These are phyloP conservation scores for Chrysolina oricalcia DNA, from an alignment of 2,888 invertebrate species.

Conservation along the genomic window DNA sequence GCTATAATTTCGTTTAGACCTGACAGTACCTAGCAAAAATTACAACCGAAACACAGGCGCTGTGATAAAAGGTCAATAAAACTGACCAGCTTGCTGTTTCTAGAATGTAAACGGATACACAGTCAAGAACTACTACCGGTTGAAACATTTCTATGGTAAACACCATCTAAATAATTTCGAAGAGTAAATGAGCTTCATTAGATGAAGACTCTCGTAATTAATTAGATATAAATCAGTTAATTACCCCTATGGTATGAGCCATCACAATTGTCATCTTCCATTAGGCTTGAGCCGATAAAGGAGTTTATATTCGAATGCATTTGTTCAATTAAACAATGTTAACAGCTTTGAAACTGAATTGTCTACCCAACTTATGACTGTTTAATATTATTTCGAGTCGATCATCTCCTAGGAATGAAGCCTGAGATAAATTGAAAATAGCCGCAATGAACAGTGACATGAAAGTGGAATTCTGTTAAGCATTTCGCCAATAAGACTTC, in stretches of 20 bases:
- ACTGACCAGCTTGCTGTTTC: no score
- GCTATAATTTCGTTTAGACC: no score
- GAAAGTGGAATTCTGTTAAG: no score
- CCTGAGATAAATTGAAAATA: not conserved
- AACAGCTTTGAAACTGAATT: not conserved
- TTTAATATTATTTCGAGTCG: not conserved
- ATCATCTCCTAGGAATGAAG: not conserved
- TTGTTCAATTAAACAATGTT: not conserved
- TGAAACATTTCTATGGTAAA: not conserved
- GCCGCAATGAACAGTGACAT: no score
- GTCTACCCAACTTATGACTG: not conserved
- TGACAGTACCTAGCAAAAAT: no score
- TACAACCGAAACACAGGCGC: no score
- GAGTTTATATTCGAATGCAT: not conserved
- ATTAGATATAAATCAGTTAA: slow-evolving; percentile 5
- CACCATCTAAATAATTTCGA: not conserved
- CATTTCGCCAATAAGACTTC: not conserved
- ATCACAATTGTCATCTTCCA: not conserved
- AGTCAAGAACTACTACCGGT: no score
- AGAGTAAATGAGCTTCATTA: not conserved
- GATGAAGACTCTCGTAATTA: not conserved
- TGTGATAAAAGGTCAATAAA: no score
- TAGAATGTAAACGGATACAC: no score
- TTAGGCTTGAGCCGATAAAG: not conserved
- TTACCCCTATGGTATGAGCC: slow-evolving; percentile 3